Evolutionary conservation across 2,888 invertebrate species (phyloP).

Genomic region (Anarsia innoxiella): DNA sequence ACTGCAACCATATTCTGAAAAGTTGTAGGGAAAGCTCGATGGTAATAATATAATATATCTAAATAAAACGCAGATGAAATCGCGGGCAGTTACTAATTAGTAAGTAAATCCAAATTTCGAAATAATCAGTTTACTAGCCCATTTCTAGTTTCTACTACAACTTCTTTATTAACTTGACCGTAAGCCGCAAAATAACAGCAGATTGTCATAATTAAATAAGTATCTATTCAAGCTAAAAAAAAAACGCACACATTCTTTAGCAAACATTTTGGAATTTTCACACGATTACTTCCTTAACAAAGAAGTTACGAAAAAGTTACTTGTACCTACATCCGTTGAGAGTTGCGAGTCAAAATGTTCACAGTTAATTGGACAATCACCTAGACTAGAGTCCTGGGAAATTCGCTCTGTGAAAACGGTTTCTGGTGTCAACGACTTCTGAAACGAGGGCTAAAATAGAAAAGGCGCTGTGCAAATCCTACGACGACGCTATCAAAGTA

Average conservation of each 20-base stretch:
- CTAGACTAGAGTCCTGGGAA: conserved; percentile 47
- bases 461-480: neutral
- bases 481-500: conserved; percentile 21
- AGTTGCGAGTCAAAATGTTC: conserved; percentile 52
- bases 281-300: conserved; percentile 68
- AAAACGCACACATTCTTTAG: conserved; percentile 35
- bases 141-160: too few relatives aligned
- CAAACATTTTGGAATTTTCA: conserved; percentile 41
- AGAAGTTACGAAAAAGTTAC: conserved; percentile 63
- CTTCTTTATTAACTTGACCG: conserved; percentile 22
- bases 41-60: too few relatives aligned
- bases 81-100: too few relatives aligned
- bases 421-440: conserved; percentile 25
- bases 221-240: conserved; percentile 27
- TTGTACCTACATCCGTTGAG: conserved; percentile 57
- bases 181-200: conserved; percentile 15
- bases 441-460: neutral
- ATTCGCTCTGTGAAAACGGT: conserved; percentile 24
- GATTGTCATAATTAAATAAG: conserved; percentile 27
- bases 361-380: conserved; percentile 44
- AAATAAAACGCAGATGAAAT: too few relatives aligned
- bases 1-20: too few relatives aligned
- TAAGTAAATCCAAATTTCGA: too few relatives aligned
- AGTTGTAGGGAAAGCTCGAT: too few relatives aligned
- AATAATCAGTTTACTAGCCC: too few relatives aligned